Conservation (phyloP, 2,113 vertebrate genomes). For the Apistogramma diplotaenia region DNA sequence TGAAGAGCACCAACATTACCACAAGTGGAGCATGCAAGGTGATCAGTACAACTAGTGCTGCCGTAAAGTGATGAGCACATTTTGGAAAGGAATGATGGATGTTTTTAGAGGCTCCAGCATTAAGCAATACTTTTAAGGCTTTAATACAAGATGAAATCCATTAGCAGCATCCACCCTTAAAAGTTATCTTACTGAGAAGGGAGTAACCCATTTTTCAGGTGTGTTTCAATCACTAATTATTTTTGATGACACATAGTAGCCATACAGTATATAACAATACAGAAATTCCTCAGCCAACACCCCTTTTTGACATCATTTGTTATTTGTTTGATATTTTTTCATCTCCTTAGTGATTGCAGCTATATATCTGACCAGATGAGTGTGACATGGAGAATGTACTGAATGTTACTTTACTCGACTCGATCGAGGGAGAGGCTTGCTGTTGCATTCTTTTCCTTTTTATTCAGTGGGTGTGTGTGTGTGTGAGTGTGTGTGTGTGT, state of each 20-base stretch:
- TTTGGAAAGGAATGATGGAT: not conserved
- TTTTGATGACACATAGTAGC: slow-evolving; percentile 22
- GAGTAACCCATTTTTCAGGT: slow-evolving; percentile 38
- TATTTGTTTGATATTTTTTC: slow-evolving; percentile 59
- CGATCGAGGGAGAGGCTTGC: slow-evolving; percentile 52
- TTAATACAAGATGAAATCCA: not conserved
- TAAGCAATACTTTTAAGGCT: not conserved
- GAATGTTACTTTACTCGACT: slow-evolving; percentile 48
- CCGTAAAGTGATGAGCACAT: not conserved
- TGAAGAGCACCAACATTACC: slow-evolving; percentile 28
- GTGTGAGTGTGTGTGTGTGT: slow-evolving; percentile 59
- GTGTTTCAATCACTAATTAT: slow-evolving; percentile 11
- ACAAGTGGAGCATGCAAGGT: not conserved
- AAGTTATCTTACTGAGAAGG: not conserved
- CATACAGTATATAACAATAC: not conserved
- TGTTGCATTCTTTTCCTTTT: slow-evolving; percentile 52
- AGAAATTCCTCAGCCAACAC: slow-evolving; percentile 38
- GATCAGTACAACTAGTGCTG: not conserved
- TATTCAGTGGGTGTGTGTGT: slow-evolving; percentile 53
- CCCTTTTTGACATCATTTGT: slow-evolving; percentile 47
- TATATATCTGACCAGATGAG: slow-evolving; percentile 26
- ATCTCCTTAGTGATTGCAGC: slow-evolving; percentile 54
- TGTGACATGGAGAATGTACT: slow-evolving; percentile 53
- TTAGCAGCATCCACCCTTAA: not conserved
- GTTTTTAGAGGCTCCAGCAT: not conserved